A percentile compares a stretch with the other conserved stretches of the same genome.
These are phyloP conservation scores for Bathynomus jamesi DNA, from an alignment of 1,140 invertebrate genomes.

Conservation along the genomic window DNA sequence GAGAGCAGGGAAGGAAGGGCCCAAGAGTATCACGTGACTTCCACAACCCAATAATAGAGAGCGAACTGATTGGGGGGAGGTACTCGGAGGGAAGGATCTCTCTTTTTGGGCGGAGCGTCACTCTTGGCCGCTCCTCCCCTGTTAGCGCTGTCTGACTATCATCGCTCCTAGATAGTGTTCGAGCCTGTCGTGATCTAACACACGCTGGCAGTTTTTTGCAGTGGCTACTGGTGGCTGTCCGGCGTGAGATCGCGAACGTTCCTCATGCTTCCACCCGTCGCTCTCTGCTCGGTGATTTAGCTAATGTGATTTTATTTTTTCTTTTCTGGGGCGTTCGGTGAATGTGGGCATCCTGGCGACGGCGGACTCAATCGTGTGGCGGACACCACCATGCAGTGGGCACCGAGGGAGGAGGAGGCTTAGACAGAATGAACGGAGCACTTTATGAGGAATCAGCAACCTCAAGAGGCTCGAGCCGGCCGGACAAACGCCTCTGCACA, in stretches of 20 bases:
- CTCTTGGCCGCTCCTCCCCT: neutral
- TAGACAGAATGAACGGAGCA: slow-evolving; percentile 40
- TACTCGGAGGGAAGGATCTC: neutral
- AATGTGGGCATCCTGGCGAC: slow-evolving; percentile 20
- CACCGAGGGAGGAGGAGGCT: slow-evolving; percentile 30
- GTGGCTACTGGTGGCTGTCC: neutral
- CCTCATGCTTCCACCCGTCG: neutral
- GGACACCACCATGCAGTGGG: slow-evolving; percentile 33
- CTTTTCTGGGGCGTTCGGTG: neutral
- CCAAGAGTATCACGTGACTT: neutral
- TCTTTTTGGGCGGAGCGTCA: neutral
- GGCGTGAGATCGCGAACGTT: neutral
- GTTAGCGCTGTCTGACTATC: neutral
- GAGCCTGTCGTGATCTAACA: neutral
- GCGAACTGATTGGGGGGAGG: neutral
- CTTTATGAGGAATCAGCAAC: slow-evolving; percentile 38
- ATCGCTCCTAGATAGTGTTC: neutral
- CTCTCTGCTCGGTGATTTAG: neutral
- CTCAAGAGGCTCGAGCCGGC: slow-evolving; percentile 37
- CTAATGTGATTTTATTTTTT: neutral
- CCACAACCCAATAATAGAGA: neutral
- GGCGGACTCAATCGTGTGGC: slow-evolving; percentile 34
- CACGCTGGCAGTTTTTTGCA: neutral
- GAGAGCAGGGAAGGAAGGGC: neutral
- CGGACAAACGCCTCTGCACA: slow-evolving; percentile 61